A percentile compares a stretch with the other conserved stretches of the same genome.
phyloP scores from a whole-genome alignment of 2,888 invertebrate genomes.

The Orthosia incerta region DNA sequence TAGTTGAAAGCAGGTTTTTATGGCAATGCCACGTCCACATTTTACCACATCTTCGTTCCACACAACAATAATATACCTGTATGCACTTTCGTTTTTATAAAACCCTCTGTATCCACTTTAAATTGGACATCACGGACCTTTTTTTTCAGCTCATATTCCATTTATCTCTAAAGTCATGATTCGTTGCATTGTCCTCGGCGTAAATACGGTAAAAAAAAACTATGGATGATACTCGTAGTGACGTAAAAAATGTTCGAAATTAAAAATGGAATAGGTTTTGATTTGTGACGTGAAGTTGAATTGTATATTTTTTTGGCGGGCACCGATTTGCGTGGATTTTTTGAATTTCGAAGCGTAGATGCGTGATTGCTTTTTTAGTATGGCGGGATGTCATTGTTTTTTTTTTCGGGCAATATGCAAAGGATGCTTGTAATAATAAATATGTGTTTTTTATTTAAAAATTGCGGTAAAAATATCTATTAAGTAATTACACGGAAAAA shows the following conservation, averaged over 20 bases:
- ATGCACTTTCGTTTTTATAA: constrained; percentile 87
- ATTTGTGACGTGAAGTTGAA: constrained; percentile 60
- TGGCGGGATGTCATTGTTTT: background rate
- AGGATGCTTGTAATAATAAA: background rate
- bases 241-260: constrained; percentile 60
- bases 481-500: no score
- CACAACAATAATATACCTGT: constrained; percentile 70
- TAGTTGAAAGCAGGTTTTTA: no score
- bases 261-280: constrained; percentile 66
- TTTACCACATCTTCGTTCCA: constrained; percentile 32
- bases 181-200: constrained; percentile 83
- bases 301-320: constrained; percentile 42
- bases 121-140: constrained; percentile 80
- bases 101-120: constrained; percentile 77
- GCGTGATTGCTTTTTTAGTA: background rate
- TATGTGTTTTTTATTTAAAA: background rate
- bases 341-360: constrained; percentile 26
- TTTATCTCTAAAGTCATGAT: constrained; percentile 87
- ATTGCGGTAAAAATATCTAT: background rate
- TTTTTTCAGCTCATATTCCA: constrained; percentile 81
- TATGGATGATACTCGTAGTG: constrained; percentile 63
- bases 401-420: background rate
- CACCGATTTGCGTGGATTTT: constrained; percentile 35
- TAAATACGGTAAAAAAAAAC: constrained; percentile 80
- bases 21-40: constrained; percentile 43